A percentile compares a stretch with the other conserved stretches of the same genome.
These are phyloP conservation scores for Mycalesis mineus DNA, from an alignment of 2,888 invertebrate species.

Conservation along the genomic window DNA sequence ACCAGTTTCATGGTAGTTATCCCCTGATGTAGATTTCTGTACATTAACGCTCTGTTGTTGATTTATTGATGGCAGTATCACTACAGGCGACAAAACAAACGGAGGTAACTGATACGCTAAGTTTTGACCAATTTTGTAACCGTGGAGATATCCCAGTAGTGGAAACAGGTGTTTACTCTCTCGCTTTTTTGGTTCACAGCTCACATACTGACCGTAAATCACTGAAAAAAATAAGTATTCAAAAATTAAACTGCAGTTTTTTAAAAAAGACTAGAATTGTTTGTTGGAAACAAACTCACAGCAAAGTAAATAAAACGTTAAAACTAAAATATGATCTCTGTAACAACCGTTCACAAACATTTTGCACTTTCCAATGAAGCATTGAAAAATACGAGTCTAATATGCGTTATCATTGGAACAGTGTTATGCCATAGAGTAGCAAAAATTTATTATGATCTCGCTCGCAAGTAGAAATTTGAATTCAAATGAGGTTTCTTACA, in stretches of 20 bases:
- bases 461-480: background rate
- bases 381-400: constrained; percentile 25
- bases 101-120: constrained; percentile 36
- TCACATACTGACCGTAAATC: constrained; percentile 19
- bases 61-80: constrained; percentile 41
- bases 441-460: background rate
- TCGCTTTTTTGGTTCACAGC: constrained; percentile 19
- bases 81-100: constrained; percentile 37
- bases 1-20: constrained; percentile 37
- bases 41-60: constrained; percentile 42
- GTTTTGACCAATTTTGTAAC: constrained; percentile 39
- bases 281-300: constrained; percentile 33
- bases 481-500: background rate
- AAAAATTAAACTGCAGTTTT: background rate
- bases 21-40: constrained; percentile 32
- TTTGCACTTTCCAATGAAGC: constrained; percentile 44
- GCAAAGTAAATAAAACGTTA: constrained; percentile 27
- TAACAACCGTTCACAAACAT: constrained; percentile 45
- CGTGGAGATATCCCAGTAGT: constrained; percentile 39
- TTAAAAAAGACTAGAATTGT: background rate
- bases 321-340: constrained; percentile 31
- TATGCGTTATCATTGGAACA: constrained; percentile 33
- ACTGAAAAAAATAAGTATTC: constrained; percentile 33
- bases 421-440: constrained; percentile 32
- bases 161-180: constrained; percentile 34